Evolutionary conservation across 2,797 vertebrate genomes (phyloP).

Genomic region (Acanthis flammea): DNA sequence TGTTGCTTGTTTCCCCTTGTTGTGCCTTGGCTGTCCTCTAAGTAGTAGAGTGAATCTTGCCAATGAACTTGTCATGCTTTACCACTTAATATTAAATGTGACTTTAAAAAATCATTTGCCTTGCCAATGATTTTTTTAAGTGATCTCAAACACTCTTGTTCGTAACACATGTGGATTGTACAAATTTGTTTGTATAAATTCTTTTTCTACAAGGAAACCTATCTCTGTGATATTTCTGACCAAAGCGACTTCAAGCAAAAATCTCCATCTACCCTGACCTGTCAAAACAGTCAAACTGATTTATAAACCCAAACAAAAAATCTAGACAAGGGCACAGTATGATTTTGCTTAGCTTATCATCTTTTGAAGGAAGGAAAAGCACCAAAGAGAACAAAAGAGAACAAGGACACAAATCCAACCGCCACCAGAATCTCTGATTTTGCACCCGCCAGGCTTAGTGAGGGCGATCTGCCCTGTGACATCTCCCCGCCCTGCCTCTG

Average conservation of each 20-base stretch:
- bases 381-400: neutral
- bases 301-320: neutral
- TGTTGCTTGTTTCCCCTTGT: neutral
- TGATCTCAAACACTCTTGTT: neutral
- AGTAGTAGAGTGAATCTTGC: neutral
- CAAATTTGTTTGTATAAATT: neutral
- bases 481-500: neutral
- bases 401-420: neutral
- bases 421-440: neutral
- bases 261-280: neutral
- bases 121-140: neutral
- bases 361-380: neutral
- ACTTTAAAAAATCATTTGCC: too few species aligned
- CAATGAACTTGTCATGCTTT: neutral
- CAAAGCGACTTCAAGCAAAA: neutral
- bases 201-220: neutral
- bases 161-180: accelerated
- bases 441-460: neutral
- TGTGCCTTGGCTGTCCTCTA: neutral
- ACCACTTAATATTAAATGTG: neutral
- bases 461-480: neutral
- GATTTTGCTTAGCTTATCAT: neutral
- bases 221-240: neutral
- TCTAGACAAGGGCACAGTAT: neutral
- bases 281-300: neutral